A percentile compares a stretch with the other conserved stretches of the same genome.
These are phyloP conservation scores for Ciconia maguari DNA, from an alignment of 2,113 vertebrate species.

Conservation along the genomic window DNA sequence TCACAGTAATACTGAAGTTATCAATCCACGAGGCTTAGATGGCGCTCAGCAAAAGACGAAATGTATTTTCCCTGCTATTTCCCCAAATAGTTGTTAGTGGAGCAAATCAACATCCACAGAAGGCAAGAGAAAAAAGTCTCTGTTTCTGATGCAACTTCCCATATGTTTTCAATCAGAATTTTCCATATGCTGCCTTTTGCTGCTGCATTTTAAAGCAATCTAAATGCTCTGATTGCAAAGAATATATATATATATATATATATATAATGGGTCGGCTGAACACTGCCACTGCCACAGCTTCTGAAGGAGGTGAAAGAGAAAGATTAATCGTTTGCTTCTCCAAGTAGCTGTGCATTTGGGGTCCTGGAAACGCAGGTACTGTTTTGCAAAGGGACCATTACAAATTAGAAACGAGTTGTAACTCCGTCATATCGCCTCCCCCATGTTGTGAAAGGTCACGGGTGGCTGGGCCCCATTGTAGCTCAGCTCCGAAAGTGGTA, in stretches of 20 bases:
- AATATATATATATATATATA: too few species aligned
- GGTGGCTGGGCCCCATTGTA: background rate
- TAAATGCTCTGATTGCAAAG: background rate
- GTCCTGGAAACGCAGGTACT: background rate
- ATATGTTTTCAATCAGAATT: background rate
- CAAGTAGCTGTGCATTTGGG: background rate
- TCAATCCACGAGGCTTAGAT: background rate
- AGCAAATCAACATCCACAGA: background rate
- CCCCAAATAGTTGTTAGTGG: background rate
- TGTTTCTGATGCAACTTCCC: slow-evolving; percentile 18
- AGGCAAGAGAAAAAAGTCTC: background rate
- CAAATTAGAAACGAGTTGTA: background rate
- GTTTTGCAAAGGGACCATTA: background rate
- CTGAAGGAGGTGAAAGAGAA: background rate
- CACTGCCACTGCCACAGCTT: background rate
- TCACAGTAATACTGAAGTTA: background rate
- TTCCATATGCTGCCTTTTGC: background rate
- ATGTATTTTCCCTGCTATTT: slow-evolving; percentile 16
- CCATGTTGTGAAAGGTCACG: background rate
- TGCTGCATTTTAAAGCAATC: background rate
- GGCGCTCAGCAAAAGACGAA: background rate
- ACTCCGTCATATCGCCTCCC: background rate
- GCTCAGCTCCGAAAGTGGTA: background rate
- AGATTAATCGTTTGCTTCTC: background rate
- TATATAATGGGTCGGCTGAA: background rate